phyloP scores from a whole-genome alignment of 2,888 invertebrate genomes.

The Trypoxylon attenuatum region DNA sequence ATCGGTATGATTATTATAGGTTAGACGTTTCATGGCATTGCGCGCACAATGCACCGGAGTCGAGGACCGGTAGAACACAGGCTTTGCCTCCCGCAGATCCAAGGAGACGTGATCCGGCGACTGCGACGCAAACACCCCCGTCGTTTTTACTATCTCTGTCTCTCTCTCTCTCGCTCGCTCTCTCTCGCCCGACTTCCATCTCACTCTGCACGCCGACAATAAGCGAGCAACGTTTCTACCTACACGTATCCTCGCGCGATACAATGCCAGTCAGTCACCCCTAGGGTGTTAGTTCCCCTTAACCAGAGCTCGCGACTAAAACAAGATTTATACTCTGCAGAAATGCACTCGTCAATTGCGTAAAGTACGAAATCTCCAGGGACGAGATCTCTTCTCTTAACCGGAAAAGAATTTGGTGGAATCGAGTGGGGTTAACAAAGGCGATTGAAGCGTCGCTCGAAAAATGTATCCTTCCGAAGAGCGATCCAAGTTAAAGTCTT shows the following conservation, averaged over 20 bases:
- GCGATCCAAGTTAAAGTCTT: too few relatives aligned
- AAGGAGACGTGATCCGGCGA: conserved; percentile 42
- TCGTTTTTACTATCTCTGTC: conserved; percentile 37
- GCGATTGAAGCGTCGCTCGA: too few relatives aligned
- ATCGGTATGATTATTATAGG: conserved; percentile 55
- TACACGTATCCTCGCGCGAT: conserved; percentile 38
- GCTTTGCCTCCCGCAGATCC: conserved; percentile 33
- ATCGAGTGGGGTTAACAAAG: too few relatives aligned
- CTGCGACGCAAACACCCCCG: conserved; percentile 19
- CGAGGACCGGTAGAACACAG: conserved; percentile 33
- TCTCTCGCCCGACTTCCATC: too few relatives aligned
- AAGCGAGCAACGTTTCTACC: conserved; percentile 33
- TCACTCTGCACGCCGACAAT: too few relatives aligned
- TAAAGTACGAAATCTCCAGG: too few relatives aligned
- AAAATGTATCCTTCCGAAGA: too few relatives aligned
- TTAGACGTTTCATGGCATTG: conserved; percentile 48
- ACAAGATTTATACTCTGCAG: conserved; percentile 39
- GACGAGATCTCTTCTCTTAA: too few relatives aligned
- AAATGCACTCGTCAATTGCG: conserved; percentile 27
- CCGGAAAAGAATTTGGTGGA: too few relatives aligned
- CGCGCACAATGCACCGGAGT: conserved; percentile 32
- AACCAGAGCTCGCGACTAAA: conserved; percentile 31
- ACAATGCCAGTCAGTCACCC: conserved; percentile 42
- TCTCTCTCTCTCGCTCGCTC: too few relatives aligned
- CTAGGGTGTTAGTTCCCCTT: conserved; percentile 41